Conservation (phyloP, 2,888 invertebrate genomes). For the Scelioninae gen. 1 region DNA sequence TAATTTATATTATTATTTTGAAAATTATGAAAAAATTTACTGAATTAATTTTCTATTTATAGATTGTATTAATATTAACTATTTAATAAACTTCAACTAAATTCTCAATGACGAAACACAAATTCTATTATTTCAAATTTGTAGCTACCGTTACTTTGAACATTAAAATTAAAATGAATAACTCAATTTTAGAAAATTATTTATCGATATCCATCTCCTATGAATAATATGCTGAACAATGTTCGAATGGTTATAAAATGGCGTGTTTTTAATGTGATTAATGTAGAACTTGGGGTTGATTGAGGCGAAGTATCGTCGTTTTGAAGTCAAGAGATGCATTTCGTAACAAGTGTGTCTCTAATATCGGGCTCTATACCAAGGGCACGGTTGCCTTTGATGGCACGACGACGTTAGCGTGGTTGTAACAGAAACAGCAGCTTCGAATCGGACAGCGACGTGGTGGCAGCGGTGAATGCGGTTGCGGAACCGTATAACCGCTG, state of each 20-base stretch:
- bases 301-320: conserved; percentile 20
- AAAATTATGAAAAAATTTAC: too few relatives aligned
- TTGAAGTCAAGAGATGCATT: conserved; percentile 38
- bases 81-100: too few relatives aligned
- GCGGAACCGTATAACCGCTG: conserved; percentile 77
- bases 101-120: too few relatives aligned
- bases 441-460: conserved; percentile 65
- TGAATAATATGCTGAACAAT: not conserved
- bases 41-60: too few relatives aligned
- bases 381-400: conserved; percentile 60
- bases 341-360: conserved; percentile 76
- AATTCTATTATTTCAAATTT: too few relatives aligned
- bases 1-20: too few relatives aligned
- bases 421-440: conserved; percentile 66
- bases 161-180: too few relatives aligned
- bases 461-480: conserved; percentile 74
- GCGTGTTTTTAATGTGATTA: conserved; percentile 17
- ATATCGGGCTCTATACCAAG: conserved; percentile 77
- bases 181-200: too few relatives aligned
- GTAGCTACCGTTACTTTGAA: too few relatives aligned
- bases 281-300: conserved; percentile 13
- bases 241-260: not conserved
- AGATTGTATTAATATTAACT: too few relatives aligned
- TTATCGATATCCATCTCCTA: too few relatives aligned
- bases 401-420: conserved; percentile 56